Evolutionary conservation across 2,113 vertebrate genomes (phyloP), one percentile per base, ranked within the genome.

Genomic region (Lasiurus borealis): DNA sequence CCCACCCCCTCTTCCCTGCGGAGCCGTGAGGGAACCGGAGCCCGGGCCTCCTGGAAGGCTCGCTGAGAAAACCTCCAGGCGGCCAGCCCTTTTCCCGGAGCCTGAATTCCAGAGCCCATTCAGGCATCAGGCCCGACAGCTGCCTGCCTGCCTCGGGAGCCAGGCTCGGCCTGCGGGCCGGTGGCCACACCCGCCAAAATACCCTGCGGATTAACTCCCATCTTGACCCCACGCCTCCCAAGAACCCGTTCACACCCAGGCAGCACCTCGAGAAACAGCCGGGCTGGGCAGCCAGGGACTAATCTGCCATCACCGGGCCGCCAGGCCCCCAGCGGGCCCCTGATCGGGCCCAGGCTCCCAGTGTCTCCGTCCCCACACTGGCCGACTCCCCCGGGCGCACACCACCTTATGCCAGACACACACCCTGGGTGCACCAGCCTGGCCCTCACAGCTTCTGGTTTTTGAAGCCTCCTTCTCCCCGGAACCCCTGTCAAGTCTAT

Each of bases 21-120:
- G 88, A 90, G 62, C 85, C 13, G 21, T 14, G 59, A 73, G 59
- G 66, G 75, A 85, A 50, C 69, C 66, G 54, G 59, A 90, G 82
- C 48, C 13, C 40, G 29, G 72, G 0, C 0, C 11, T 50, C 72
- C 81, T 91, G 48, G 85, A 86, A 88, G 73, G 27, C 72, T 86
- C 90, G 76, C 75, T 31, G 73, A 89, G 85, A n/a, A n/a, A n/a
- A n/a, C n/a, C n/a, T n/a, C n/a, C n/a, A n/a, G n/a, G n/a, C n/a
- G n/a, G n/a, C n/a, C n/a, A n/a, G n/a, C n/a, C n/a, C n/a, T n/a
- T 80, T 94, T 97, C 91, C 97, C 95, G 91, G 94, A 40, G 76
- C 52, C 59, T 6, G 4, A 98, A 97, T 98, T 90, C 94, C 96
- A 97, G 94, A 97, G 97, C 94, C 96, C 69, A 97, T 98, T 98